These are phyloP conservation scores for Pteromalus puparum DNA, from an alignment of 1,140 invertebrate species.

Conservation along the genomic window DNA sequence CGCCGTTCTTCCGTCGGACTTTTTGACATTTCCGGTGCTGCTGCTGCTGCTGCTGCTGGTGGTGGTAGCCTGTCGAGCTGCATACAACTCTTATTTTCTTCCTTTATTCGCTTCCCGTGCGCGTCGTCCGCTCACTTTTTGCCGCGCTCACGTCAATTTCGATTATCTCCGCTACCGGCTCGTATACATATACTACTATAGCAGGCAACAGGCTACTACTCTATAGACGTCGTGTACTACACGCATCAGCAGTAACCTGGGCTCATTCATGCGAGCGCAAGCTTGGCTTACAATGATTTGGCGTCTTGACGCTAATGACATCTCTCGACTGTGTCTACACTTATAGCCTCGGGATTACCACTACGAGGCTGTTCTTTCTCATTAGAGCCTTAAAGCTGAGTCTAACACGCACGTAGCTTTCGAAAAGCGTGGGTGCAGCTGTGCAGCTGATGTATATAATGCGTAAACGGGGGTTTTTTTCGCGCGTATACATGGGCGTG, in stretches of 20 bases:
- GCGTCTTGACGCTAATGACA: background rate
- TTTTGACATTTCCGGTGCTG: slow-evolving; percentile 48
- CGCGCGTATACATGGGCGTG: background rate
- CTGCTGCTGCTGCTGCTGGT: background rate
- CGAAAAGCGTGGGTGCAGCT: background rate
- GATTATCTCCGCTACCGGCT: slow-evolving; percentile 7
- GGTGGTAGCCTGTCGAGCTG: background rate
- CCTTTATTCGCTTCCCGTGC: background rate
- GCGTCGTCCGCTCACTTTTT: slow-evolving; percentile 32
- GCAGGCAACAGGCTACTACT: background rate
- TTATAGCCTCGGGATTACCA: too few relatives aligned
- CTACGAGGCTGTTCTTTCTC: too few relatives aligned
- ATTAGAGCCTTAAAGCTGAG: too few relatives aligned
- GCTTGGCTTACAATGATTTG: background rate
- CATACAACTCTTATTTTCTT: background rate
- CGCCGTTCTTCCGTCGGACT: slow-evolving; percentile 35
- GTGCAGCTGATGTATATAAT: background rate
- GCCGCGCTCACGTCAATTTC: slow-evolving; percentile 19
- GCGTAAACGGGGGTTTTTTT: background rate
- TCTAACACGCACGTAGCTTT: too few relatives aligned
- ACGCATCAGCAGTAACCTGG: too few relatives aligned
- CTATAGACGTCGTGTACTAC: background rate
- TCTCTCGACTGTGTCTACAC: background rate
- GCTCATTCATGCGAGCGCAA: too few relatives aligned
- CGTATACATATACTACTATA: background rate